A percentile compares a stretch with the other conserved stretches of the same genome.
phyloP scores from a whole-genome alignment of 2,797 vertebrate genomes.

The Platyrinchus mystaceus region DNA sequence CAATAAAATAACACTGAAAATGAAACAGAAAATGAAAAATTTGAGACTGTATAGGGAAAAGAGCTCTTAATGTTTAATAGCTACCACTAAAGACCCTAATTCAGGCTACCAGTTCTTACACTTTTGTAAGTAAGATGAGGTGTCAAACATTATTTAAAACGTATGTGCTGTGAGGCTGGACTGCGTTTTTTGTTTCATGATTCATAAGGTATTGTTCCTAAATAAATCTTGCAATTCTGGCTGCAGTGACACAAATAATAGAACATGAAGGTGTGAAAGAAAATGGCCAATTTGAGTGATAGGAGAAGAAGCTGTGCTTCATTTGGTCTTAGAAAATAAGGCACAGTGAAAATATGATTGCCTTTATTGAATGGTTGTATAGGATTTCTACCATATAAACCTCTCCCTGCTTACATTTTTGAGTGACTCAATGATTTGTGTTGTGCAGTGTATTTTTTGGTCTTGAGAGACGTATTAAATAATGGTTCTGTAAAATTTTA shows the following conservation, averaged over 20 bases:
- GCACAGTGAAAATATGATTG: slow-evolving; percentile 37
- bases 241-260: slow-evolving; percentile 71
- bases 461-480: not conserved
- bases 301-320: slow-evolving; percentile 39
- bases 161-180: slow-evolving; percentile 25
- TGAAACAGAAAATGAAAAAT: slow-evolving; percentile 30
- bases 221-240: slow-evolving; percentile 72
- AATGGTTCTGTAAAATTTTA: not conserved
- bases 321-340: slow-evolving; percentile 62
- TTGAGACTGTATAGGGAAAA: not conserved
- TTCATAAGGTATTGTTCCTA: slow-evolving; percentile 64
- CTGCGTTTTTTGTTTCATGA: slow-evolving; percentile 54
- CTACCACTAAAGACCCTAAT: not conserved
- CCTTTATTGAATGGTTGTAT: slow-evolving; percentile 27
- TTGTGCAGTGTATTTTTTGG: not conserved
- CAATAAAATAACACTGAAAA: slow-evolving; percentile 40
- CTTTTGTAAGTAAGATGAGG: slow-evolving; percentile 25
- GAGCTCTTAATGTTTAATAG: not conserved
- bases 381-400: slow-evolving; percentile 24
- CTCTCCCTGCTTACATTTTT: not conserved
- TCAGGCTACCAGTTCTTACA: not conserved
- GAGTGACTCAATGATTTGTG: not conserved
- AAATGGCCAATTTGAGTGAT: slow-evolving; percentile 68
- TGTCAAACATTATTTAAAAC: slow-evolving; percentile 50
- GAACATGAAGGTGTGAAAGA: slow-evolving; percentile 49